Percentiles rank a stretch among this genome's conserved stretches.
These are phyloP conservation scores for Phyllopteryx taeniolatus DNA, from an alignment of 2,113 vertebrate species.

Conservation along the genomic window DNA sequence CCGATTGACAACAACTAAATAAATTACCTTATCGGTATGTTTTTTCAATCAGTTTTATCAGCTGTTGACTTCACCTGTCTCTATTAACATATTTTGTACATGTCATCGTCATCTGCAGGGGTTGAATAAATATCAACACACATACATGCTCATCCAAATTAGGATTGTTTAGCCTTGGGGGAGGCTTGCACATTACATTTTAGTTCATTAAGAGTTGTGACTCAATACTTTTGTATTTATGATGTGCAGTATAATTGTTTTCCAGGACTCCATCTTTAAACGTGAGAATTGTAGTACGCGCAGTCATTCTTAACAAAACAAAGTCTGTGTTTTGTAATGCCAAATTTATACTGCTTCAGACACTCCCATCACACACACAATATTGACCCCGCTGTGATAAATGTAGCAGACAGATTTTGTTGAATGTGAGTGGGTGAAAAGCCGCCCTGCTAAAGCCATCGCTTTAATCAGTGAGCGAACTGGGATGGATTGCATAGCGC, in stretches of 20 bases:
- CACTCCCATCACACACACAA: constrained; percentile 16
- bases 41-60: not conserved
- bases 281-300: not conserved
- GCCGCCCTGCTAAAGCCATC: constrained; percentile 47
- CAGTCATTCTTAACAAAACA: constrained; percentile 10
- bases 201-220: not conserved
- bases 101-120: no score
- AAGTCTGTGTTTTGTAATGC: constrained; percentile 5
- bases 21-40: no score
- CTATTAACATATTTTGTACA: no score
- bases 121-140: no score
- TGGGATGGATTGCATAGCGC: constrained; percentile 35
- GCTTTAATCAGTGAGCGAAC: constrained; percentile 38
- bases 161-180: not conserved
- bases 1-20: no score
- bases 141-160: not conserved
- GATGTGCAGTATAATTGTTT: not conserved
- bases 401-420: constrained; percentile 41
- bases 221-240: not conserved
- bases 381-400: constrained; percentile 23
- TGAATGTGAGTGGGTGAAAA: constrained; percentile 43
- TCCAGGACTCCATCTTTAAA: not conserved
- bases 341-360: constrained; percentile 5
- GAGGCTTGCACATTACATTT: not conserved
- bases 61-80: not conserved